Evolutionary conservation across 92 coral and sea anemone species (phyloP).

Genomic region (Meandrina meandrites): DNA sequence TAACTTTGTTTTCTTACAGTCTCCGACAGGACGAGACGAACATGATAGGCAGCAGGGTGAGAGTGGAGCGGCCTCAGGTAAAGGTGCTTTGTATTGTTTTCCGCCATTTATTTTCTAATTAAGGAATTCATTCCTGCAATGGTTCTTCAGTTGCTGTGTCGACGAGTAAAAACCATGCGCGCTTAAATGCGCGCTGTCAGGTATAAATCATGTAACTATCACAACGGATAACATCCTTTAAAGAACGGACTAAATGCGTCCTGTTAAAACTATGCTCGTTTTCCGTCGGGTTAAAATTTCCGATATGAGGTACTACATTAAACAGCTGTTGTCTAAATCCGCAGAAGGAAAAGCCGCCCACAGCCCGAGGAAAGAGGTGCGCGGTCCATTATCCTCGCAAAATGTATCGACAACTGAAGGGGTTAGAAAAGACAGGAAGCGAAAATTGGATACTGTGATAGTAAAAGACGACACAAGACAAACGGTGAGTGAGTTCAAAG

Average conservation of each 20-base stretch:
- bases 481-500: neutral
- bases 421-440: constrained; percentile 12
- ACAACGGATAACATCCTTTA: neutral
- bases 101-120: too few relatives aligned
- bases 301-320: neutral
- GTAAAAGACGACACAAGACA: neutral
- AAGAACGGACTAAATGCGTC: neutral
- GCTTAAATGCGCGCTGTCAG: neutral
- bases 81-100: neutral
- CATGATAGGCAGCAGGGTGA: neutral
- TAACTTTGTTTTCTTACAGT: constrained; percentile 4
- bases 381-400: neutral
- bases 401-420: neutral
- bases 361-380: neutral
- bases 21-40: neutral
- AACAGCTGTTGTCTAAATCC: neutral
- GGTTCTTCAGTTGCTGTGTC: neutral
- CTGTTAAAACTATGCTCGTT: neutral
- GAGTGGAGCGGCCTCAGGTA: neutral
- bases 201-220: neutral
- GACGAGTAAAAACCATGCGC: neutral
- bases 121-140: neutral
- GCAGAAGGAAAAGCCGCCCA: neutral
- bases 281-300: neutral
- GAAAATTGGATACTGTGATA: constrained; percentile 1